Base-by-base conservation (phyloP, 2,797 vertebrate species). In the Anas acuta region DNA sequence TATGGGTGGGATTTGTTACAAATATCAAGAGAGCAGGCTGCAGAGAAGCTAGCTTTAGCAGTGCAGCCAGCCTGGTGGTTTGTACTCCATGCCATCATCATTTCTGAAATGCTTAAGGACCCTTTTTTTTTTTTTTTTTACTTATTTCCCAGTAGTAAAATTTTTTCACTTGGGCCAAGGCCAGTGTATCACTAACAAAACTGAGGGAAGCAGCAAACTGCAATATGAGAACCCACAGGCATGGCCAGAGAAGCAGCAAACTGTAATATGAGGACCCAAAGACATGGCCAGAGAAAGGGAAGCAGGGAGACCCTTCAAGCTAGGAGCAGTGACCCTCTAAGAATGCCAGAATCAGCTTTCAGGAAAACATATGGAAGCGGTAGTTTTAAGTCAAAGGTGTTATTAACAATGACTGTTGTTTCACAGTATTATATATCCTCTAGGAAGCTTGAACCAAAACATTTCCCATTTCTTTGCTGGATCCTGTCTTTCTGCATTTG, bases 51-150 rank as follows among this genome's bases (percentile, higher is more conserved):
- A 35, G 11, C 49, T 53, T 35, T 37, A 47, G 25, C 49, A 17
- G 51, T 5, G 32, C 45, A 47, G 69, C 85, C 23, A 1, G 5
- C 17, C 62, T 49, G 41, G 28, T 13, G 33, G 5, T 30, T 57
- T 82, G 39, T 6, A 6, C 20, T 22, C 6, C 14, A 5, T 0
- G 0, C 45, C 25, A 17, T 13, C 49, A 4, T 49, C 66, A 2
- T 43, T 15, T 9, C 8, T 22, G 45, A n/a, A 47, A 80, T 37
- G 47, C 57, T 90, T 47, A 18, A 60, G 58, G 25, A 3, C 43
- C 49, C 22, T 62, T 67, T 54, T 26, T 61, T n/a, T 33, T 39
- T 80, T 6, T 76, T 65, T n/a, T 61, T n/a, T 17, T 18, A 33
- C 35, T 80, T 6, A 3, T 20, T 87, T 14, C 18, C 47, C 47